Conservation (phyloP, 2,797 vertebrate genomes). For the Loris lydekkerianus region DNA sequence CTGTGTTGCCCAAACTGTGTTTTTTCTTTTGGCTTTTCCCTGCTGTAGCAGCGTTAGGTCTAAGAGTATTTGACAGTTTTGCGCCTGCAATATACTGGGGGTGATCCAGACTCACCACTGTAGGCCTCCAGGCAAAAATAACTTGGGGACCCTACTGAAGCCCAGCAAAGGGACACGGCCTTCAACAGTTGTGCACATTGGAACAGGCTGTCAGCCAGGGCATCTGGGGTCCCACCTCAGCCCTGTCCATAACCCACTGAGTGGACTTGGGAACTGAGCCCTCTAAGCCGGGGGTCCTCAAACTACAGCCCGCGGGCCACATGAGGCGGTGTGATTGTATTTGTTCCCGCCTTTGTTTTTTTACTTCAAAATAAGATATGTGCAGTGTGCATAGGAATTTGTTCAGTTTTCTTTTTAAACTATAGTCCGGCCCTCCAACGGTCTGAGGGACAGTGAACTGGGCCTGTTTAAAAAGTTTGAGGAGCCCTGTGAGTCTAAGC, state of each 20-base stretch:
- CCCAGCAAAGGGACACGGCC: neutral
- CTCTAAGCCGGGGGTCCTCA: neutral
- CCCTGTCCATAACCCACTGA: too few relatives aligned
- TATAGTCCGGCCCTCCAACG: too few relatives aligned
- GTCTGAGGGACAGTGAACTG: too few relatives aligned
- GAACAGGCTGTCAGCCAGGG: neutral
- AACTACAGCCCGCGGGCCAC: too few relatives aligned
- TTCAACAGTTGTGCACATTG: neutral
- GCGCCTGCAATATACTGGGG: neutral
- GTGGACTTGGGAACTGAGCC: neutral
- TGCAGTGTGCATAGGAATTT: too few relatives aligned
- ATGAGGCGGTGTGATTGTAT: too few relatives aligned
- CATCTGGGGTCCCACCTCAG: neutral
- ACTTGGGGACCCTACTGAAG: neutral
- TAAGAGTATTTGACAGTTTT: neutral
- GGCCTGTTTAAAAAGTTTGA: too few relatives aligned
- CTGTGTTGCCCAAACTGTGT: neutral
- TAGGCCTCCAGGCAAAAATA: neutral
- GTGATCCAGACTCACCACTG: neutral
- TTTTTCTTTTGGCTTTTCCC: neutral
- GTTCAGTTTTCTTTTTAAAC: too few relatives aligned
- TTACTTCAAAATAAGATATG: too few relatives aligned
- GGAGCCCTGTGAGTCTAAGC: too few relatives aligned
- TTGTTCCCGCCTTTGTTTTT: too few relatives aligned
- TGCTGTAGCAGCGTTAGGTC: neutral